Evolutionary conservation across 2,113 vertebrate genomes (phyloP).

Genomic region (Grallaria varia): DNA sequence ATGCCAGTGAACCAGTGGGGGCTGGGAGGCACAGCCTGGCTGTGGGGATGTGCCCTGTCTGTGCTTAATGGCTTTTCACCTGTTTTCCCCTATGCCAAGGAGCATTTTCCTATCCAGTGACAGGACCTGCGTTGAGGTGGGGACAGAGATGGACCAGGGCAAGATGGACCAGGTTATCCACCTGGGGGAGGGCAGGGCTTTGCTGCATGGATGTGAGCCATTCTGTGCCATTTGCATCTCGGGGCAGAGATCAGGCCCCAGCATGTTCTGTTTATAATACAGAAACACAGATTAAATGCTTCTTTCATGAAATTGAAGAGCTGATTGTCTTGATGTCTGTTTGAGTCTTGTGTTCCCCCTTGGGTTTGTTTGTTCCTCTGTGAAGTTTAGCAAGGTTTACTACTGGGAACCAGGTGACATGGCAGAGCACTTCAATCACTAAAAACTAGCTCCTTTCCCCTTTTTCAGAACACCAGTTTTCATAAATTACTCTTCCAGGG

Average conservation of each 20-base stretch:
- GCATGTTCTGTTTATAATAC: neutral
- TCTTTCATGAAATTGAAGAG: neutral
- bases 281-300: neutral
- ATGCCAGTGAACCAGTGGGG: rapidly evolving
- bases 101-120: neutral
- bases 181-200: neutral
- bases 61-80: neutral
- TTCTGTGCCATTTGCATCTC: neutral
- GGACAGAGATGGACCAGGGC: neutral
- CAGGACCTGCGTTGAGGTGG: rapidly evolving
- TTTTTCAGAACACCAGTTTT: neutral
- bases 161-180: neutral
- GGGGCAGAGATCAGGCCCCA: neutral
- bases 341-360: neutral
- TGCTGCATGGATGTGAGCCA: neutral
- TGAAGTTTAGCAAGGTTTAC: neutral
- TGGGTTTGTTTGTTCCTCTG: neutral
- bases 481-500: neutral
- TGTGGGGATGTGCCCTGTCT: neutral
- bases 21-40: neutral
- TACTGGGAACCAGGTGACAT: neutral
- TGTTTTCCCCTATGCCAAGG: rapidly evolving
- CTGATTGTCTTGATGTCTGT: neutral
- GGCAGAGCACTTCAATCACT: neutral
- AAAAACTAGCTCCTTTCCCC: neutral